Base-by-base conservation (phyloP, 64 coral and sea anemone species). In the Hydrozoanthus tunicans region DNA sequence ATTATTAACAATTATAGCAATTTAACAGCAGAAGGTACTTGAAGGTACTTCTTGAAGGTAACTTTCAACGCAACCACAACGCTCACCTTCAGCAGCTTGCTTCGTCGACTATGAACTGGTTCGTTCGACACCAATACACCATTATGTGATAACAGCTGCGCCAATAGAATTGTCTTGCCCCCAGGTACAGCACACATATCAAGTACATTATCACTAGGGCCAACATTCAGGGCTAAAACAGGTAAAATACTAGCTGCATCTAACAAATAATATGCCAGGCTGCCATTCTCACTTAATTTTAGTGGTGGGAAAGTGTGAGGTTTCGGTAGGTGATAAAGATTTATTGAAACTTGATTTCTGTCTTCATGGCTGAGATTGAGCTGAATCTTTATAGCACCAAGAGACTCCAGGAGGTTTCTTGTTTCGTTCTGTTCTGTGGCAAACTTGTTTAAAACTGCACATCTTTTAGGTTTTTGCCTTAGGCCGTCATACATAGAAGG, bases 141-240 rank as follows among this genome's bases (percentile, higher is more conserved):
- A 86, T 57, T 20, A 24, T 13, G 59, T 43, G 65, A 94, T 9
- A 94, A 90, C 3, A 89, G 55, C 64, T 94, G 93, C 67, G 77
- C 62, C 11, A 92, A 80, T 1, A 91, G 81, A 17, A 94, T 51
- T 73, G 73, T 94, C 81, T 94, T 94, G 6, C 93, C 93, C 26
- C 93, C 93, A 27, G 93, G 93, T 26, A 82, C 89, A 32, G 90
- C 93, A 94, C 93, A 94, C 93, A 94, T 94, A 65, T 94, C 93
- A 5, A 94, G 75, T 13, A 92, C 90, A 72, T 54, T 64, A 51
- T 26, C 72, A 51, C 61, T 54, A 10, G 74, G 64, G 26, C 12
- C 55, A 0, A 94, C 13, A 54, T 85, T 90, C 66, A 94, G 76
- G 10, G 81, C 56, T 13, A 92, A 53, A 70, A 92, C 93, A 32